A percentile compares a stretch with the other conserved stretches of the same genome.
Evolutionary conservation across 2,888 invertebrate species (phyloP).

Genomic region (Spialia ferax): DNA sequence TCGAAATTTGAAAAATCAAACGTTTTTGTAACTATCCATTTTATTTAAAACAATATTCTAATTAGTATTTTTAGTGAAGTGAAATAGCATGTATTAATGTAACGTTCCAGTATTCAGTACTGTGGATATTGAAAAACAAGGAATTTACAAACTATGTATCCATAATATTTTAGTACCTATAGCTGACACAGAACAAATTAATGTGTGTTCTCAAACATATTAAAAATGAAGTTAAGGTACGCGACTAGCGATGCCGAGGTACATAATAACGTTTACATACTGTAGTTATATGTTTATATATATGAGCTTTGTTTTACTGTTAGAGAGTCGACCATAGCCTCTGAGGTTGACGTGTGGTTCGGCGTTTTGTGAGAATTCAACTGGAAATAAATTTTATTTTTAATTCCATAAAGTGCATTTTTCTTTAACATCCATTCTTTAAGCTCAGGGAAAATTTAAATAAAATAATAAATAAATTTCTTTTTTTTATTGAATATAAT

Average conservation of each 20-base stretch:
- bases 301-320: conserved; percentile 80
- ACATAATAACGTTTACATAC: conserved; percentile 65
- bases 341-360: conserved; percentile 64
- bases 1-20: conserved; percentile 26
- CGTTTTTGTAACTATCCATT: conserved; percentile 16
- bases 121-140: neutral
- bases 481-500: neutral
- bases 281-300: conserved; percentile 80
- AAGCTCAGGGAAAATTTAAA: neutral
- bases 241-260: conserved; percentile 50
- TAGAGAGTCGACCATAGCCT: conserved; percentile 63
- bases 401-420: conserved; percentile 72
- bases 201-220: neutral
- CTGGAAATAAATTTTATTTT: conserved; percentile 86
- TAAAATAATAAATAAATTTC: neutral
- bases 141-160: neutral
- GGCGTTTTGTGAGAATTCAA: conserved; percentile 81
- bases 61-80: neutral
- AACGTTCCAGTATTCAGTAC: neutral
- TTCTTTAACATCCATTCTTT: conserved; percentile 43
- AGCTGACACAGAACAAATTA: too few relatives aligned
- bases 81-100: neutral
- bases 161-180: neutral
- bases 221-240: conserved; percentile 19
- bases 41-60: neutral